Base-by-base conservation (phyloP, 2,797 vertebrate species). In the Epinephelus malabaricus region DNA sequence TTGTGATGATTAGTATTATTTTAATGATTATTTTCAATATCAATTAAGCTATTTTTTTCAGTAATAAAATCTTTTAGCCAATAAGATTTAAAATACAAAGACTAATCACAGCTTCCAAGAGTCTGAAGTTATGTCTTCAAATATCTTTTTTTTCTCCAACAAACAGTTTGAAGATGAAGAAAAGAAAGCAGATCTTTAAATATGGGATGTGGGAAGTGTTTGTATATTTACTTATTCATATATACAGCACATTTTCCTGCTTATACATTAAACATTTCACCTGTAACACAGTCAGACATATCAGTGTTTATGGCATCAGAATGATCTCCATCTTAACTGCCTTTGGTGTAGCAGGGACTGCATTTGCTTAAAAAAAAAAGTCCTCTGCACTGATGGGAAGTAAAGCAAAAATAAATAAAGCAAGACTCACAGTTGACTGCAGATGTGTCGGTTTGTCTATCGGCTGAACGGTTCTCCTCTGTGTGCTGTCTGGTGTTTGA, bases 351-450 rank as follows among this genome's bases (percentile, higher is more conserved):
- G 34, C 34, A 27, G 25, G 11, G 11, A 61, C 47, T n/a, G 27
- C 18, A 19, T 11, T 45, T 10, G 27, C 5, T 4, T 34, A 34
- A 34, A 34, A 34, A 34, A 34, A 72, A 34, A 15, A 72, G 3
- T 46, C 15, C 25, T 34, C 5, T 61, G 9, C 13, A 72, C 1
- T 6, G 4, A 27, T 21, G 19, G 4, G 61, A 62, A 34, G 34
- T 34, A 8, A 34, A 34, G 7, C 8, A 34, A 34, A 34, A 8
- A 34, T 6, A 34, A 30, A 47, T 56, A 17, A 21, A 11, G 11
- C 6, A 1, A 0, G 19, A 95, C 97, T 97, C 94, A 99, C 98
- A 25, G 92, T 89, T 74, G 97, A 96, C 73, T 90, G 94, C 70
- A 95, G 90, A 61, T 96, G 95, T 51, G 86, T 73, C 1, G 96